A percentile compares a stretch with the other conserved stretches of the same genome.
Evolutionary conservation across 2,113 vertebrate species (phyloP).

Genomic region (Haplochromis vanheusdeni): DNA sequence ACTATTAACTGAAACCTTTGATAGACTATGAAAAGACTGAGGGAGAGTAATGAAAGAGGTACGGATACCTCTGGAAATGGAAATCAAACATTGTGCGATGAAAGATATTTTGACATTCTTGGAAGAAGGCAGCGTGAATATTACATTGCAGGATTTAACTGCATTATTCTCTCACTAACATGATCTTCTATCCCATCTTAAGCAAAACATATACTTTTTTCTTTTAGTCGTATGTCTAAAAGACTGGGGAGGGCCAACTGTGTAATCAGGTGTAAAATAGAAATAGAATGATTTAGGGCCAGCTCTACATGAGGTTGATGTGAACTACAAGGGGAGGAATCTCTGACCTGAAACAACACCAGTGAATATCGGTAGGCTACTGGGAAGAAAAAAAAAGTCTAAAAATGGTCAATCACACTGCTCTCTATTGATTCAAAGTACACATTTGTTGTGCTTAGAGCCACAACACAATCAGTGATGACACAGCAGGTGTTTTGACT

Average conservation of each 20-base stretch:
- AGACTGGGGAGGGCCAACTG: neutral
- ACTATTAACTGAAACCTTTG: neutral
- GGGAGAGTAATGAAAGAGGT: neutral
- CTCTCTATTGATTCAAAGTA: neutral
- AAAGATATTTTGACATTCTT: neutral
- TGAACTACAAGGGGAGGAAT: neutral
- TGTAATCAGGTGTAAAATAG: neutral
- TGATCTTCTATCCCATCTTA: neutral
- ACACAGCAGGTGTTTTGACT: neutral
- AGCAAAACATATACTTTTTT: neutral
- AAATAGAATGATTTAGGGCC: neutral
- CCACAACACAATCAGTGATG: neutral
- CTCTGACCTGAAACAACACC: neutral
- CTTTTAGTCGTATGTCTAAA: neutral
- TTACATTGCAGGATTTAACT: neutral
- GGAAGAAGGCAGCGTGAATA: neutral
- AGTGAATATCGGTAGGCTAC: neutral
- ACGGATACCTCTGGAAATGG: neutral
- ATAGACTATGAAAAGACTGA: neutral
- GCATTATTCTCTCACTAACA: neutral
- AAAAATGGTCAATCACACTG: neutral
- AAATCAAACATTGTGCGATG: neutral
- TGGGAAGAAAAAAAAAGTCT: neutral
- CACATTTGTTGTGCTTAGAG: neutral
- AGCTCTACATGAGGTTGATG: neutral